Evolutionary conservation across 2,113 vertebrate species (phyloP).

Genomic region (Prochilodus magdalenae): DNA sequence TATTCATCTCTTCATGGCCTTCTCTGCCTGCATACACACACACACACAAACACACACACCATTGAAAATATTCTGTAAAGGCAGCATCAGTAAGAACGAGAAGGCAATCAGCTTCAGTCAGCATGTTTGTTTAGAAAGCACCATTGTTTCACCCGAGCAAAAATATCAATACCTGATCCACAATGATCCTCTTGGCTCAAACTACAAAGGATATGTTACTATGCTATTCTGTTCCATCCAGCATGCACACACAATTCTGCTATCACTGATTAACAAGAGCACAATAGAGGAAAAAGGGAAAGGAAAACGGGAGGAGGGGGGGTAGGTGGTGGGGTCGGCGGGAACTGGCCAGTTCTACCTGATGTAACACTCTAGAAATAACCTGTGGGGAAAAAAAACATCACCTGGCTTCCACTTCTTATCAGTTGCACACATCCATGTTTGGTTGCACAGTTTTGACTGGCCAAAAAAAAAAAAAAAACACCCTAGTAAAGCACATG

Average conservation of each 20-base stretch:
- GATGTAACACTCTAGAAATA: neutral
- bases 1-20: conserved; percentile 95
- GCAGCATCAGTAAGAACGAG: neutral
- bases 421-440: neutral
- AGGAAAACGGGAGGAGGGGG: neutral
- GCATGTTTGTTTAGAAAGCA: conserved; percentile 29
- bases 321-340: no score
- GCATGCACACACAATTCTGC: neutral
- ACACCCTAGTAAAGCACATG: no score
- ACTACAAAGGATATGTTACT: neutral
- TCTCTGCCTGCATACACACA: conserved; percentile 82
- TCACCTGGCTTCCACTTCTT: neutral
- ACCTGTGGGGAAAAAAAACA: conserved; percentile 2
- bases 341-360: no score
- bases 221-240: neutral
- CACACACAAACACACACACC: conserved; percentile 14
- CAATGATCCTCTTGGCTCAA: neutral
- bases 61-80: neutral
- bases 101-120: conserved; percentile 5
- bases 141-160: conserved; percentile 17
- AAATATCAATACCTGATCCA: neutral
- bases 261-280: conserved; percentile 1
- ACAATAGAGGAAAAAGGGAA: neutral
- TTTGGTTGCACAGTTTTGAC: neutral
- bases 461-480: no score